These are phyloP conservation scores for Oplegnathus fasciatus DNA, from an alignment of 2,113 vertebrate genomes.

Conservation along the genomic window DNA sequence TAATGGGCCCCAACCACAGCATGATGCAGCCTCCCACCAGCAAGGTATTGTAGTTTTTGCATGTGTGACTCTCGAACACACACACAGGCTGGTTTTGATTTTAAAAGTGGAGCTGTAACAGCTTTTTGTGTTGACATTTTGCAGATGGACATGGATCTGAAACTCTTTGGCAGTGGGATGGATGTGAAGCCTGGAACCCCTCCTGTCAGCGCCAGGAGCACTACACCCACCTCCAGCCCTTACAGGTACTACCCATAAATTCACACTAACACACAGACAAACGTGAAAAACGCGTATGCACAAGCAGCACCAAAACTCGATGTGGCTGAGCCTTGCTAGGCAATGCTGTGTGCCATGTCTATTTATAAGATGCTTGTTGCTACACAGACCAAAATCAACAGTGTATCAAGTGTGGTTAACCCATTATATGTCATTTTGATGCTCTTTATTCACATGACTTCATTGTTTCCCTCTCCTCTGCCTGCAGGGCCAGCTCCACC, in stretches of 20 bases:
- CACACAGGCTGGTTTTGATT: background rate
- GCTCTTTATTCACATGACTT: background rate
- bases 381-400: background rate
- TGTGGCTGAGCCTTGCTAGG: background rate
- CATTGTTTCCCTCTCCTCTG: background rate
- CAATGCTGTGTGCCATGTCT: background rate
- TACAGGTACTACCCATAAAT: conserved; percentile 87
- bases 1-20: conserved; percentile 92
- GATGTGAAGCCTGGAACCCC: conserved; percentile 98
- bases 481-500: conserved; percentile 93
- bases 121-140: conserved; percentile 34
- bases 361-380: background rate
- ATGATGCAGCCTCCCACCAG: conserved; percentile 93
- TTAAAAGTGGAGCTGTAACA: conserved; percentile 18
- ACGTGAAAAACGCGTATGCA: background rate
- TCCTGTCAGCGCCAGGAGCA: conserved; percentile 92
- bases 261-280: background rate
- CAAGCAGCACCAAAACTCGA: background rate
- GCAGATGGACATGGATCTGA: conserved; percentile 98
- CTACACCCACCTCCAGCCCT: conserved; percentile 96
- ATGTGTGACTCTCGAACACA: background rate
- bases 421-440: background rate
- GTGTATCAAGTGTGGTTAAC: background rate
- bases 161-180: conserved; percentile 94
- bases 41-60: conserved; percentile 86